Evolutionary conservation across 2,888 invertebrate genomes (phyloP), one percentile per base, ranked within the genome.

Genomic region (Abscondita cerata): DNA sequence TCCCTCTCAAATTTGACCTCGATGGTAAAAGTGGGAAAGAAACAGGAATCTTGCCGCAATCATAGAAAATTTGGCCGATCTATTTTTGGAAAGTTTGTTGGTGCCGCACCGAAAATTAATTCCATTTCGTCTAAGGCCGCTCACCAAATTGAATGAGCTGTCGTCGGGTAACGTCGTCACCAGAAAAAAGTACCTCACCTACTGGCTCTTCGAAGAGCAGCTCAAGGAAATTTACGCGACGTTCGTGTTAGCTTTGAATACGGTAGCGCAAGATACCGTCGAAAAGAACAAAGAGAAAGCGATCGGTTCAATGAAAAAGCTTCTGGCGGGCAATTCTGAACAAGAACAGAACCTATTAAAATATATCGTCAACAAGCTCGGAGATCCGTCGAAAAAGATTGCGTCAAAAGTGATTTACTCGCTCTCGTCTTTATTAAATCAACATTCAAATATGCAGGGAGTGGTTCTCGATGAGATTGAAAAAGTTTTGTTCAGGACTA

Each of bases 131-230:
- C 84, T 88, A 66, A 87, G 89, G 66, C 84, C 90, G 0, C 76
- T 90, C 0, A 81, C 83, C 0, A 76, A 82, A 20, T 64, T 91
- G 0, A 83, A 84, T 11, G 83, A 85, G 48, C 81, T 88, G 75
- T 81, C 87, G 0, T 85, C 87, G 0, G 85, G 87, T 0, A 89
- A 89, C 69, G 89, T 88, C 69, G 85, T 87, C 19, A 83, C 86
- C 0, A 81, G 87, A 48, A 84, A 88, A 55, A 88, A 86, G 68
- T 81, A 90, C 64, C 83, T 92, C 12, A 86, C 89, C 8, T 80
- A 87, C 56, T 98, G 97, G 96, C 88, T 90, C 73, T 98, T 90
- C 80, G 98, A 98, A 78, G 91, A 92, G 74, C 90, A 93, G 73
- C 79, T 98, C 1, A 95, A 94, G 77, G 88, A 90, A 66, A 81